These are phyloP conservation scores for Drosophila nigricruria DNA, from an alignment of 2,888 invertebrate species.

Conservation along the genomic window DNA sequence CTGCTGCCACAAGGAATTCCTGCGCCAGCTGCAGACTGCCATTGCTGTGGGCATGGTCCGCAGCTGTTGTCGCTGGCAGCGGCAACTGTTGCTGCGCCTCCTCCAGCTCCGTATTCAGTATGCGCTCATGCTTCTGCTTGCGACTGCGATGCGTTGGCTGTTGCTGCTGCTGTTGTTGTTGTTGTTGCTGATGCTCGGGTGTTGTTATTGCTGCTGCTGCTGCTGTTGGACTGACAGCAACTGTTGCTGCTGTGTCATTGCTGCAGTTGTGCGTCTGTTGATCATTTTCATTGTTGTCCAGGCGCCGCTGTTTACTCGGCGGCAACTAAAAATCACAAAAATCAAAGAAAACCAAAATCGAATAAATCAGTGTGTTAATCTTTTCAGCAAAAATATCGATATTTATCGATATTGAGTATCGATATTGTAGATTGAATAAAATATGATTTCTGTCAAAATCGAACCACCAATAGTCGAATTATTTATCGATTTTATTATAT, in stretches of 20 bases:
- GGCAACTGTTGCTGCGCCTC: conserved; percentile 51
- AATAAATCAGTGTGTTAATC: too few species aligned
- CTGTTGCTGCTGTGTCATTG: conserved; percentile 36
- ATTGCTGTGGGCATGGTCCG: conserved; percentile 42
- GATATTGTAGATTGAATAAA: too few species aligned
- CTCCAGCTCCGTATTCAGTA: conserved; percentile 77
- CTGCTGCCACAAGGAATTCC: conserved; percentile 10
- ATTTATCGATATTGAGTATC: neutral
- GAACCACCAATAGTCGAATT: neutral
- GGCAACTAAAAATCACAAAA: conserved; percentile 52
- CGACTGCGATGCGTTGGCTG: conserved; percentile 70
- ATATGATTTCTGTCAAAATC: neutral
- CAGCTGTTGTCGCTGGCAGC: conserved; percentile 39
- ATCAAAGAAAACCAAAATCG: neutral
- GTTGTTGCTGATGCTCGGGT: conserved; percentile 14
- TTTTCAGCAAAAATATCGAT: too few species aligned
- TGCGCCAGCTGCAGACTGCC: conserved; percentile 36
- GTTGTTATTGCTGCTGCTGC: conserved; percentile 25
- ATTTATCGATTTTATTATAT: neutral
- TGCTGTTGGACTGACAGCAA: conserved; percentile 12
- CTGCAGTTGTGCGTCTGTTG: conserved; percentile 67
- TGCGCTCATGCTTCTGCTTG: conserved; percentile 81
- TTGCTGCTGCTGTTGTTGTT: conserved; percentile 27
- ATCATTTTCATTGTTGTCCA: conserved; percentile 72
- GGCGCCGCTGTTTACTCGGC: conserved; percentile 71